phyloP scores from a whole-genome alignment of 2,888 invertebrate genomes.

The Masnerella sp. region DNA sequence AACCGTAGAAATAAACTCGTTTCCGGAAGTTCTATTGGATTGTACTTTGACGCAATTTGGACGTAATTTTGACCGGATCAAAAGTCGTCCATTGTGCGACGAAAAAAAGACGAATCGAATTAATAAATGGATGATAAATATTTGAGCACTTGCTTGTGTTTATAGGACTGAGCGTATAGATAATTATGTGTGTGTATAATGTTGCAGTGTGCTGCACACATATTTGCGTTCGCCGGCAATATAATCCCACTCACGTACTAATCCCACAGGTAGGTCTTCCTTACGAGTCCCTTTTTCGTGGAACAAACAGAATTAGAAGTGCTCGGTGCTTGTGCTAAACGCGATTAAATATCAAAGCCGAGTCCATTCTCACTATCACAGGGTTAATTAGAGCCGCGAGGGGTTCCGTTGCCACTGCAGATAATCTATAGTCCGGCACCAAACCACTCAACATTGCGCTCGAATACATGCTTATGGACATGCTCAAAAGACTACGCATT shows the following conservation, averaged over 20 bases:
- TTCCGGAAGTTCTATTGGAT: slow-evolving; percentile 2
- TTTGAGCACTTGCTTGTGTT: not conserved
- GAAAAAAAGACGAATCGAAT: slow-evolving; percentile 8
- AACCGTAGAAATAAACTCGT: no score
- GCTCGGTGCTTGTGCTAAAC: slow-evolving; percentile 69
- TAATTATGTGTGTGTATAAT: slow-evolving; percentile 12
- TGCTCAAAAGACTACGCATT: slow-evolving; percentile 30
- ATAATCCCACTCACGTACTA: slow-evolving; percentile 45
- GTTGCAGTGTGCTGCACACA: slow-evolving; percentile 7
- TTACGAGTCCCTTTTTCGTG: slow-evolving; percentile 65
- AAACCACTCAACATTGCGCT: slow-evolving; percentile 41
- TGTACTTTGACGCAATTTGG: slow-evolving; percentile 16
- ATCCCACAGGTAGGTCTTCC: slow-evolving; percentile 46
- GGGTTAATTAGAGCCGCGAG: slow-evolving; percentile 66
- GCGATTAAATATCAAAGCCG: slow-evolving; percentile 76
- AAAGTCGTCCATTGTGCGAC: slow-evolving; percentile 2
- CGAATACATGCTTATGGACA: slow-evolving; percentile 38
- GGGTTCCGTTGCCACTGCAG: slow-evolving; percentile 40
- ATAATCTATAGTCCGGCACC: slow-evolving; percentile 7
- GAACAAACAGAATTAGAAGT: slow-evolving; percentile 74
- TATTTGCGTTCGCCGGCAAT: slow-evolving; percentile 38
- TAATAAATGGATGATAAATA: no score
- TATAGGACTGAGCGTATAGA: no score
- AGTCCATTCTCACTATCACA: slow-evolving; percentile 62
- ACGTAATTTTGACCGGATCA: slow-evolving; percentile 6